These are phyloP conservation scores for Pollachius pollachius DNA, from an alignment of 2,113 vertebrate genomes.

Conservation along the genomic window DNA sequence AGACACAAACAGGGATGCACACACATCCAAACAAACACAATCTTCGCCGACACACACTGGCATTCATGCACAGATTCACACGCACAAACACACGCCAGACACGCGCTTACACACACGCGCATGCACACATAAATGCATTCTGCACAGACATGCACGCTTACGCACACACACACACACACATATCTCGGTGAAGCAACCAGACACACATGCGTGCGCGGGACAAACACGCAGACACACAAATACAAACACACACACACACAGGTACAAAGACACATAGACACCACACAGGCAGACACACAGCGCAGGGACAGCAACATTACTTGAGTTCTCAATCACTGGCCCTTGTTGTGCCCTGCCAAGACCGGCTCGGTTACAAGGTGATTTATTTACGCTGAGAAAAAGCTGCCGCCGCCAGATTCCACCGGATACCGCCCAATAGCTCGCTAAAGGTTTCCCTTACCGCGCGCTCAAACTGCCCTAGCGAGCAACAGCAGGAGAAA, in stretches of 20 bases:
- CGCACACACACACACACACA: not conserved
- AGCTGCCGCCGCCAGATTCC: slow-evolving; percentile 21
- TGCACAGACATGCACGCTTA: not conserved
- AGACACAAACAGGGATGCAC: not conserved
- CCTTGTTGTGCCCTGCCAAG: slow-evolving; percentile 49
- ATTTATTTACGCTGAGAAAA: slow-evolving; percentile 51
- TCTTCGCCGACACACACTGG: not conserved
- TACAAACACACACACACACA: not conserved
- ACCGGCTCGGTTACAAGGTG: slow-evolving; percentile 48
- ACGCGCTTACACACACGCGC: too few species aligned
- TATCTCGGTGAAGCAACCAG: too few species aligned
- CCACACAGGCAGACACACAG: slow-evolving; percentile 22
- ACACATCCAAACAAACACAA: not conserved
- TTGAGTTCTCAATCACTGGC: slow-evolving; percentile 61
- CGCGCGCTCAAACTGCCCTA: not conserved
- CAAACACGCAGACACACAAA: not conserved
- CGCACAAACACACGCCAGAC: slow-evolving; percentile 7
- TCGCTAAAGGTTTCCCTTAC: slow-evolving; percentile 10
- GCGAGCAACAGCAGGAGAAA: slow-evolving; percentile 31
- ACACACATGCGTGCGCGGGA: slow-evolving; percentile 2
- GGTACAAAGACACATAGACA: not conserved
- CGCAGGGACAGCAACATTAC: slow-evolving; percentile 27
- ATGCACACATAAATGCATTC: too few species aligned
- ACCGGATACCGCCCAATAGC: slow-evolving; percentile 31
- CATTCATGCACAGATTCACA: not conserved